phyloP scores from a whole-genome alignment of 2,113 vertebrate genomes.

The Rhipidura dahli region DNA sequence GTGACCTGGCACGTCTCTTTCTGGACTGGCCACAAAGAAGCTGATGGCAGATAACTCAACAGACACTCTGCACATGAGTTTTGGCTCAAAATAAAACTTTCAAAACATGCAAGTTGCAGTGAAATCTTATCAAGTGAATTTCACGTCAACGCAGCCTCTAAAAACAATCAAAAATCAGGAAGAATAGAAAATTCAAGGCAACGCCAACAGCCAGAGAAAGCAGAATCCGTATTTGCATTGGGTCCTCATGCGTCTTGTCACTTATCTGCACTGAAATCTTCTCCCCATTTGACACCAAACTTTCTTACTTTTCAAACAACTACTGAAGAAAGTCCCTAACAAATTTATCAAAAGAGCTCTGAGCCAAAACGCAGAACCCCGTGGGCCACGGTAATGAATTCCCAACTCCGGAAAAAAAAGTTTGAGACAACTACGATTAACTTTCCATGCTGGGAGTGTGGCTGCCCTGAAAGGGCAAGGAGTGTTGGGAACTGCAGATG shows the following conservation, averaged over 20 bases:
- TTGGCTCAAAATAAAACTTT: not conserved
- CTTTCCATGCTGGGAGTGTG: not conserved
- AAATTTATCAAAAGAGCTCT: not conserved
- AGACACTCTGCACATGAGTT: not conserved
- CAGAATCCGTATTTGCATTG: not conserved
- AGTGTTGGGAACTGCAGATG: conserved; percentile 65
- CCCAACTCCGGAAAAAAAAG: not conserved
- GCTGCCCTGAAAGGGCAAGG: conserved; percentile 59
- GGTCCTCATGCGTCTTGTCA: conserved; percentile 12
- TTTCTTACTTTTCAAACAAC: not conserved
- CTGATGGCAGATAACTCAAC: not conserved
- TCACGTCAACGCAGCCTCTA: not conserved
- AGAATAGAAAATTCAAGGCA: not conserved
- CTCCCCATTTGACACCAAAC: conserved; percentile 7
- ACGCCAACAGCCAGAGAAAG: not conserved
- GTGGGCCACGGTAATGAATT: not conserved
- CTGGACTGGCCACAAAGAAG: not conserved
- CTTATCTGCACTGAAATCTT: not conserved
- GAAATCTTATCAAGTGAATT: not conserved
- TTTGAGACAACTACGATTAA: conserved; percentile 36
- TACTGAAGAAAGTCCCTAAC: not conserved
- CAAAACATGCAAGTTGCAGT: not conserved
- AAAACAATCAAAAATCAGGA: not conserved
- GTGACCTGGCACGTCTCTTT: not conserved
- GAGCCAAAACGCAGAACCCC: not conserved